These are phyloP conservation scores for Lepus europaeus DNA, from an alignment of 2,113 vertebrate genomes.

Conservation along the genomic window DNA sequence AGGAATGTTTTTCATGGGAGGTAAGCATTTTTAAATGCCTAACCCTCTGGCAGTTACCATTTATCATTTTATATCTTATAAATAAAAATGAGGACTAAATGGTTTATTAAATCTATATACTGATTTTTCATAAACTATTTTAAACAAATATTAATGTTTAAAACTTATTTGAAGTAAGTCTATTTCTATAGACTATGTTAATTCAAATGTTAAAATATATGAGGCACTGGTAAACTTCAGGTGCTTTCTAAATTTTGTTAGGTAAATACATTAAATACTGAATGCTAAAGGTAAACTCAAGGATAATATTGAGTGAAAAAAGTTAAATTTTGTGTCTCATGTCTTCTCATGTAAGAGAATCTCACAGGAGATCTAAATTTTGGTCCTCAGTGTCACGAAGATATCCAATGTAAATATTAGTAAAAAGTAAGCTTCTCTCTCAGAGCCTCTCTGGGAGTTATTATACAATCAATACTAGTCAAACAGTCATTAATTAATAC, in stretches of 20 bases:
- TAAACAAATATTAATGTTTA: background rate
- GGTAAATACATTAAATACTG: conserved; percentile 1
- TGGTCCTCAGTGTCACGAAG: background rate
- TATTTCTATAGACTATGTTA: conserved; percentile 15
- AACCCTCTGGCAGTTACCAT: background rate
- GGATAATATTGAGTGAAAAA: conserved; percentile 1
- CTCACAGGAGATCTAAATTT: conserved; percentile 3
- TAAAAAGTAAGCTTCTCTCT: background rate
- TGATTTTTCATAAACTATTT: conserved; percentile 21
- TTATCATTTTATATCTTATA: background rate
- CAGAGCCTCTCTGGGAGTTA: background rate
- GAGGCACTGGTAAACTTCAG: conserved; percentile 13
- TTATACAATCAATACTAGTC: background rate
- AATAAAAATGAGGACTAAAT: conserved; percentile 8
- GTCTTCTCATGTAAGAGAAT: background rate
- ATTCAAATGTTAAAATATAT: conserved; percentile 1
- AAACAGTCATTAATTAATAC: background rate
- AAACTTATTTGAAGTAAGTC: too few relatives aligned
- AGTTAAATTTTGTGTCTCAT: background rate
- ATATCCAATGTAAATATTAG: background rate
- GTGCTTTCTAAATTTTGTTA: background rate
- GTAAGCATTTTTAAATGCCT: background rate
- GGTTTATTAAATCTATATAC: background rate
- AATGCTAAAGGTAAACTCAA: background rate
- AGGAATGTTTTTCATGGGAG: background rate